phyloP scores from a whole-genome alignment of 2,888 invertebrate genomes.

The Epinotia demarniana region DNA sequence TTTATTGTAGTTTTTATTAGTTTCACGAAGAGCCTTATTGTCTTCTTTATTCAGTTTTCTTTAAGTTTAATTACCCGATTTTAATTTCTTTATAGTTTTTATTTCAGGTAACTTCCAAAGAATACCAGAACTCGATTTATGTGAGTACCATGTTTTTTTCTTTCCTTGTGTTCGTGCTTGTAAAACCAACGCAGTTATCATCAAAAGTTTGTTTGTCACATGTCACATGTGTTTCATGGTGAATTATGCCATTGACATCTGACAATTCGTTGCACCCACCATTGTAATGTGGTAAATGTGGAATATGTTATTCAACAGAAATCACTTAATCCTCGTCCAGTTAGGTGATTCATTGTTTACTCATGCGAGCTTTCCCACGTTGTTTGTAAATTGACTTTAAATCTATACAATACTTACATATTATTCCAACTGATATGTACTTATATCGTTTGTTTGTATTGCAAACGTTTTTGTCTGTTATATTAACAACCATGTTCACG shows the following conservation, averaged over 20 bases:
- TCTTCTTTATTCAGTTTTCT: not conserved
- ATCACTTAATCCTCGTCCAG: not conserved
- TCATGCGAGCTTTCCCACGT: not conserved
- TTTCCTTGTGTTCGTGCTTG: slow-evolving; percentile 43
- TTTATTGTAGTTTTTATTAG: not conserved
- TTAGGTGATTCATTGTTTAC: not conserved
- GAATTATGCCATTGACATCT: not conserved
- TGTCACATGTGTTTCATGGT: not conserved
- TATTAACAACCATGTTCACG: not conserved
- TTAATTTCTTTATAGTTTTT: slow-evolving; percentile 51
- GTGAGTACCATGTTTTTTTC: slow-evolving; percentile 60
- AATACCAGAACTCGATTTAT: slow-evolving; percentile 66
- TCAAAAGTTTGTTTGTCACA: slow-evolving; percentile 10
- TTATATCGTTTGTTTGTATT: not conserved
- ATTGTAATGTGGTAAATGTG: not conserved
- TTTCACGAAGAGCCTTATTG: not conserved
- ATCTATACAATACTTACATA: not conserved
- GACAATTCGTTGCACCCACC: not conserved
- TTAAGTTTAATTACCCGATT: not conserved
- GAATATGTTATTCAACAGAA: not conserved
- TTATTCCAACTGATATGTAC: not conserved
- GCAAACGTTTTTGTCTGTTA: not conserved
- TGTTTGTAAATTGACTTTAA: not conserved
- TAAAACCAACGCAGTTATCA: slow-evolving; percentile 3
- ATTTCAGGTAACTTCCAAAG: slow-evolving; percentile 78